A percentile compares a stretch with the other conserved stretches of the same genome.
Conservation (phyloP, 2,797 vertebrate genomes). For the Acanthornis magna region DNA sequence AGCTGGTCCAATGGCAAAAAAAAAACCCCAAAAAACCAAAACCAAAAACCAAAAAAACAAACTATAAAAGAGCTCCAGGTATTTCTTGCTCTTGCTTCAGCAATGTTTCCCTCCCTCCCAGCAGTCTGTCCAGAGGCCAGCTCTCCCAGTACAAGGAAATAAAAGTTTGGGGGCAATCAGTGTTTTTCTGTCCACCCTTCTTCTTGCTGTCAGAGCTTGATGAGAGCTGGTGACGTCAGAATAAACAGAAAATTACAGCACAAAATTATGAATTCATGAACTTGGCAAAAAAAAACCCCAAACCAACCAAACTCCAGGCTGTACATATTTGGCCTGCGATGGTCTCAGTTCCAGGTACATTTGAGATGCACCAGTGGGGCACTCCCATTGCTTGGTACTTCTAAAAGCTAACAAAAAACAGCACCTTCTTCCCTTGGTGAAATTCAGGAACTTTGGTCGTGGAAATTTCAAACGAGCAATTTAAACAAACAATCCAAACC, state of each 20-base stretch:
- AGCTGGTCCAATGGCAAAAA: neutral
- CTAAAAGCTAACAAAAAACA: neutral
- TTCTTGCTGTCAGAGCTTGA: neutral
- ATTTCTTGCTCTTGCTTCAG: neutral
- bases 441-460: slow-evolving; percentile 48
- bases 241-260: slow-evolving; percentile 1
- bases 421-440: slow-evolving; percentile 50
- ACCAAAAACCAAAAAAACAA: neutral
- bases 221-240: neutral
- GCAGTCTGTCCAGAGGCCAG: slow-evolving; percentile 1
- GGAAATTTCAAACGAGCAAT: neutral
- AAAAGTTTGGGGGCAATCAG: neutral
- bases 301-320: neutral
- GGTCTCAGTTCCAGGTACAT: neutral
- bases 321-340: neutral
- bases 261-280: neutral
- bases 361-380: neutral
- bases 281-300: neutral
- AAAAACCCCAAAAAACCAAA: neutral
- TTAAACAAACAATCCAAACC: neutral
- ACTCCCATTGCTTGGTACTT: neutral
- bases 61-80: neutral
- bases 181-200: neutral
- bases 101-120: neutral
- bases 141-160: neutral